A percentile compares a stretch with the other conserved stretches of the same genome.
Evolutionary conservation across 1,140 invertebrate species (phyloP).

Genomic region (Lineus longissimus): DNA sequence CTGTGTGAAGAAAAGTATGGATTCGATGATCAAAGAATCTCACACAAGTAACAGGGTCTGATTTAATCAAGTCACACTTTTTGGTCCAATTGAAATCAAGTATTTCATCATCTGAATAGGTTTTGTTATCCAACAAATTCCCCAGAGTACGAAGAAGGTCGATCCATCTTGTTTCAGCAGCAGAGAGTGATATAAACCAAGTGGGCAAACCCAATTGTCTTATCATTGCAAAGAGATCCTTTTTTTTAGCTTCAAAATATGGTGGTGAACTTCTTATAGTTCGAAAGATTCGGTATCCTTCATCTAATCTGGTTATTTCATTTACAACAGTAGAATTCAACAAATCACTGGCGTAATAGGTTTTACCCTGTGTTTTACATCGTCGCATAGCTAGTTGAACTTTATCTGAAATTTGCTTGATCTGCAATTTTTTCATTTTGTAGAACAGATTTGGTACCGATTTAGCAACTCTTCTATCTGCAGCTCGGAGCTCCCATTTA

Average conservation of each 20-base stretch:
- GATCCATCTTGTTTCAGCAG: no score
- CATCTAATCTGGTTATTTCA: not conserved
- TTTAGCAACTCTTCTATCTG: constrained; percentile 20
- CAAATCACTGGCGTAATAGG: not conserved
- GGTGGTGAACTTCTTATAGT: not conserved
- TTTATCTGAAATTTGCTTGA: constrained; percentile 3
- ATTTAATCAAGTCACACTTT: no score
- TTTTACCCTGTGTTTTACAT: not conserved
- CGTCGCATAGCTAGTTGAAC: not conserved
- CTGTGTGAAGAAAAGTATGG: no score
- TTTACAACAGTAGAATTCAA: not conserved
- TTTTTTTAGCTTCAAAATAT: constrained; percentile 3
- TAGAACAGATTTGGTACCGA: constrained; percentile 1
- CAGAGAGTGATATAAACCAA: no score
- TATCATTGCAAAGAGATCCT: not conserved
- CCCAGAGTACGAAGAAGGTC: no score
- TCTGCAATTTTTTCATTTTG: constrained; percentile 2
- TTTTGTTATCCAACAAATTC: no score
- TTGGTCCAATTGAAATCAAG: no score
- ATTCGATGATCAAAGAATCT: no score
- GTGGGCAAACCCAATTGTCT: constrained; percentile 2
- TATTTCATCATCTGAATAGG: no score
- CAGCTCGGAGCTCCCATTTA: constrained; percentile 22
- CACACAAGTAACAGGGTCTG: no score
- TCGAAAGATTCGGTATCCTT: not conserved